Conservation (phyloP, 2,113 vertebrate species). For the Epinephelus cyanopodus region DNA sequence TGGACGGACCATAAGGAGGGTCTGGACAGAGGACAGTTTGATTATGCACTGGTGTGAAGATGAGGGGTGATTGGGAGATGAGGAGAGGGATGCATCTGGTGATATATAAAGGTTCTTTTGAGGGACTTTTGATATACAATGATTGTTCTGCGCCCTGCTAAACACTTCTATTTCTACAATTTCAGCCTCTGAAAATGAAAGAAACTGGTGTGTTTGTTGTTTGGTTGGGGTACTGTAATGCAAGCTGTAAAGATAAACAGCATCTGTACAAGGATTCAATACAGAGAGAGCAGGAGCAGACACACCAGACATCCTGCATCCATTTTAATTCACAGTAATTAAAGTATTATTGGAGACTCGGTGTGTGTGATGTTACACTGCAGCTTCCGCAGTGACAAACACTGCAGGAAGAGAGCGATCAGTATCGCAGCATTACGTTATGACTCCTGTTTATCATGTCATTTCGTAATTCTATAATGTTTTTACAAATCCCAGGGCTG, state of each 20-base stretch:
- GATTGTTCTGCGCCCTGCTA: not conserved
- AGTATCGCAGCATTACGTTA: not conserved
- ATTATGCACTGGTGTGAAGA: slow-evolving; percentile 90
- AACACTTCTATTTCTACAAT: not conserved
- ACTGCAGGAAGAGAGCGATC: slow-evolving; percentile 25
- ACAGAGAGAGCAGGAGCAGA: slow-evolving; percentile 13
- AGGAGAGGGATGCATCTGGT: not conserved
- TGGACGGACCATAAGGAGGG: slow-evolving; percentile 95
- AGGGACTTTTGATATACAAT: not conserved
- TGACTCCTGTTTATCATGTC: slow-evolving; percentile 29
- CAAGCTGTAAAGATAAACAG: not conserved
- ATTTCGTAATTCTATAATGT: slow-evolving; percentile 47
- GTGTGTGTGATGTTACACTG: not conserved
- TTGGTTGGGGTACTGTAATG: not conserved
- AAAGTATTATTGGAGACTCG: not conserved
- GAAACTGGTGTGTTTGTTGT: not conserved
- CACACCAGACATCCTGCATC: slow-evolving; percentile 4
- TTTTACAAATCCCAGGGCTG: slow-evolving; percentile 55
- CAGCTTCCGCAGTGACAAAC: slow-evolving; percentile 28
- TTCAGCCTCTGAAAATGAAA: slow-evolving; percentile 7
- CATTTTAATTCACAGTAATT: slow-evolving; percentile 26
- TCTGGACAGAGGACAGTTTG: slow-evolving; percentile 93
- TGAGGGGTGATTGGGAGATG: not conserved
- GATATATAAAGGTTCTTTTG: not conserved
- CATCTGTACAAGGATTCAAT: not conserved